These are phyloP conservation scores for Nasonia longicornis DNA, from an alignment of 1,140 invertebrate genomes.

Conservation along the genomic window DNA sequence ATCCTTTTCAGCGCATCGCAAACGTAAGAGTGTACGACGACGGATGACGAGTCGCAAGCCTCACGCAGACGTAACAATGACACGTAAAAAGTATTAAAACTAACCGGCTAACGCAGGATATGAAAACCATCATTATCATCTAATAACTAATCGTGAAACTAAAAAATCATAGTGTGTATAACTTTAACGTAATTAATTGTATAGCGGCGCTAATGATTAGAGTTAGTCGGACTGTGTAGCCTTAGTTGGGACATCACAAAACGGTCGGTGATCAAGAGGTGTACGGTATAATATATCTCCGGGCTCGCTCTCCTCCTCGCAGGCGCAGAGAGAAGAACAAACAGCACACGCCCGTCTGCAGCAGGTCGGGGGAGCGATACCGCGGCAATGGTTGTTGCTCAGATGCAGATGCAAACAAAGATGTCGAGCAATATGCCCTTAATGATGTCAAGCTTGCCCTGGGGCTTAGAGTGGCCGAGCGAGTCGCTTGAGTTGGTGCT, in stretches of 20 bases:
- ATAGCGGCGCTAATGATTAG: slow-evolving; percentile 7
- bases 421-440: slow-evolving; percentile 64
- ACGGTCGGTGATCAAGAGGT: neutral
- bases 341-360: neutral
- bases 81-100: neutral
- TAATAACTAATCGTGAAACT: slow-evolving; percentile 9
- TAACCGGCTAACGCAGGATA: neutral
- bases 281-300: neutral
- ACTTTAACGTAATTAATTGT: neutral
- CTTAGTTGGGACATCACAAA: slow-evolving; percentile 43
- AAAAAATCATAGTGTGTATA: slow-evolving; percentile 4
- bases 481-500: slow-evolving; percentile 55
- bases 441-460: slow-evolving; percentile 60
- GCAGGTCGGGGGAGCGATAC: slow-evolving; percentile 4
- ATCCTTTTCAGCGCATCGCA: neutral
- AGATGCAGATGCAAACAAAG: slow-evolving; percentile 65
- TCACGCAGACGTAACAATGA: neutral
- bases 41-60: slow-evolving; percentile 4
- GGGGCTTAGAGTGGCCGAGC: slow-evolving; percentile 53
- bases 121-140: slow-evolving; percentile 13
- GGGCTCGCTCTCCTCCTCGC: neutral
- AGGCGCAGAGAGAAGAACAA: neutral
- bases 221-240: slow-evolving; percentile 8
- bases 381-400: slow-evolving; percentile 36
- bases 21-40: neutral